Conservation (phyloP, 2,888 invertebrate species). For the Zeuzera pyrina region DNA sequence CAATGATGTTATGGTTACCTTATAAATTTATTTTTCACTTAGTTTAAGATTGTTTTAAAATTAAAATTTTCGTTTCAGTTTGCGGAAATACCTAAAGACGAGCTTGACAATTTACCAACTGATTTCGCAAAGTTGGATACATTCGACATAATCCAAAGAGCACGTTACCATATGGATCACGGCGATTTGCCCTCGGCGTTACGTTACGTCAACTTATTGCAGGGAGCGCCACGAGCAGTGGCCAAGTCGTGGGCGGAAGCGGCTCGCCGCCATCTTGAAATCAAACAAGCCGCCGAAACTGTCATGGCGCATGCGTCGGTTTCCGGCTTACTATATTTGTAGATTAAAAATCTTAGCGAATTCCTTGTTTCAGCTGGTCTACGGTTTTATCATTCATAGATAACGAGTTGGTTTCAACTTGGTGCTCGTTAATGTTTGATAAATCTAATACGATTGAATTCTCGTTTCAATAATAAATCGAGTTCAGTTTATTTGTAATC, state of each 20-base stretch:
- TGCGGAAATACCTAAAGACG: slow-evolving; percentile 80
- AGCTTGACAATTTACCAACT: slow-evolving; percentile 80
- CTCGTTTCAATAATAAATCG: too few species aligned
- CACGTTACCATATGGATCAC: slow-evolving; percentile 92
- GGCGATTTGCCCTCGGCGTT: slow-evolving; percentile 89
- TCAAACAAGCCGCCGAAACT: slow-evolving; percentile 91
- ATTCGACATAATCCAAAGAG: slow-evolving; percentile 91
- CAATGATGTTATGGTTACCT: too few species aligned
- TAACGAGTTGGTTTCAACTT: too few species aligned
- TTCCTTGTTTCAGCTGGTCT: too few species aligned
- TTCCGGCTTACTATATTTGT: slow-evolving; percentile 70
- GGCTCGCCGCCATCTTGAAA: slow-evolving; percentile 86
- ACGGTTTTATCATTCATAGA: too few species aligned
- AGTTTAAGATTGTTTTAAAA: too few species aligned
- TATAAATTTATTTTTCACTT: too few species aligned
- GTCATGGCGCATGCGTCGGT: slow-evolving; percentile 94
- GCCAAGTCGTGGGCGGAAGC: slow-evolving; percentile 91
- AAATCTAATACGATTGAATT: too few species aligned
- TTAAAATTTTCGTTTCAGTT: slow-evolving; percentile 34
- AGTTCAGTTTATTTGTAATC: too few species aligned
- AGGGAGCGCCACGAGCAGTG: slow-evolving; percentile 89
- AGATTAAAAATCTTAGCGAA: slow-evolving; percentile 5
- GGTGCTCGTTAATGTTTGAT: too few species aligned
- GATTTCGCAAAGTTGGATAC: slow-evolving; percentile 85
- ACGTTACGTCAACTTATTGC: slow-evolving; percentile 90